These are phyloP conservation scores for Watsonalla cultraria DNA, from an alignment of 2,888 invertebrate genomes.

Conservation along the genomic window DNA sequence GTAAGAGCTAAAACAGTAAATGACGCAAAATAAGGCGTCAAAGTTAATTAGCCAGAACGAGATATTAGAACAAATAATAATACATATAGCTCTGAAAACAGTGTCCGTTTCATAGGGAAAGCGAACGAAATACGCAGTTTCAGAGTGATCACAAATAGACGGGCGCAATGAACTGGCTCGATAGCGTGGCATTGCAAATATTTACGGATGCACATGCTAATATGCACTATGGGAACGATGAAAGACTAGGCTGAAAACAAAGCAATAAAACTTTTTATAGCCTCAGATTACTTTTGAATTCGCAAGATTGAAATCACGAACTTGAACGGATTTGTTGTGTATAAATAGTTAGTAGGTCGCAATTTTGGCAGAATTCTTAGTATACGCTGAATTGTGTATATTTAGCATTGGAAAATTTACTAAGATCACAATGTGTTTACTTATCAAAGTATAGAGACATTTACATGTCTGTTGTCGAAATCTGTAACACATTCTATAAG, in stretches of 20 bases:
- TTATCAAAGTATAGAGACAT: too few species aligned
- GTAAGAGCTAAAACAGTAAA: neutral
- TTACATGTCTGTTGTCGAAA: too few species aligned
- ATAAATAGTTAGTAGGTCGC: neutral
- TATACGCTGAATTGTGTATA: too few species aligned
- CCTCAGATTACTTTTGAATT: neutral
- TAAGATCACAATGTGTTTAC: too few species aligned
- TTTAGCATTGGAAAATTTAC: too few species aligned
- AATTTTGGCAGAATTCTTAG: neutral
- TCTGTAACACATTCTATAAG: too few species aligned
- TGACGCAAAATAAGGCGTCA: neutral
- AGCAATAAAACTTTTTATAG: too few species aligned
- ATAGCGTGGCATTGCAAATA: slow-evolving; percentile 50
- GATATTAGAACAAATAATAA: slow-evolving; percentile 9
- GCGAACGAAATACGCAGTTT: slow-evolving; percentile 29
- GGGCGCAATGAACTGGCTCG: slow-evolving; percentile 60
- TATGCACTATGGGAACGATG: neutral
- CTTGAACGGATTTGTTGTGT: neutral
- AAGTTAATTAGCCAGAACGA: neutral
- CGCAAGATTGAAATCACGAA: neutral
- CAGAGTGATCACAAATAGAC: slow-evolving; percentile 58
- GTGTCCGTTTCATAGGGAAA: slow-evolving; percentile 18
- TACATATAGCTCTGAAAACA: neutral
- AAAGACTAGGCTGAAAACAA: neutral
- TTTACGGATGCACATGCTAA: slow-evolving; percentile 47